Conservation (phyloP, 2,888 invertebrate genomes). For the Blera fallax region DNA sequence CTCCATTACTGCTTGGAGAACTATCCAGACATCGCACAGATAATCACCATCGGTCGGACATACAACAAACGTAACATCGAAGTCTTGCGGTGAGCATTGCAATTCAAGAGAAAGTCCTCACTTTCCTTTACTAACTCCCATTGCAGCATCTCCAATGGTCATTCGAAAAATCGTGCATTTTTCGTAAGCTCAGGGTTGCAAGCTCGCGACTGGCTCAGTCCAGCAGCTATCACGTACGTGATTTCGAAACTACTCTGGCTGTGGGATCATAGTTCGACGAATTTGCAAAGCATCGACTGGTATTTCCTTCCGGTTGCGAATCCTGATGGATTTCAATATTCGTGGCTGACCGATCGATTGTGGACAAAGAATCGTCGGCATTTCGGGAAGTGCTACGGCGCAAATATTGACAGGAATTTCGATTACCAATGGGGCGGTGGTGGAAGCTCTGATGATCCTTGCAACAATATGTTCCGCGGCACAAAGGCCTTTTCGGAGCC, state of each 20-base stretch:
- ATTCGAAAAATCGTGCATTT: conserved; percentile 84
- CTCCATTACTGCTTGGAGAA: conserved; percentile 87
- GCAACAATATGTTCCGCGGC: conserved; percentile 91
- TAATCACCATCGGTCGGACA: conserved; percentile 88
- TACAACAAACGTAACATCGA: conserved; percentile 88
- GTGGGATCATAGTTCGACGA: conserved; percentile 83
- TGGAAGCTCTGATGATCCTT: conserved; percentile 89
- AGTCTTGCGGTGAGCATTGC: conserved; percentile 81
- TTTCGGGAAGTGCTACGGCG: conserved; percentile 87
- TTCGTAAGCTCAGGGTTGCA: conserved; percentile 91
- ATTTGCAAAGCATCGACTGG: conserved; percentile 91
- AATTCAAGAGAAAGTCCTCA: not conserved
- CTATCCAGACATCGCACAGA: conserved; percentile 87
- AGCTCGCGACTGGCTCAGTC: conserved; percentile 94
- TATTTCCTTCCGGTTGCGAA: conserved; percentile 89
- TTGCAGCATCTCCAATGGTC: conserved; percentile 86
- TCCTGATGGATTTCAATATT: conserved; percentile 93
- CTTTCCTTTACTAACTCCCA: not conserved
- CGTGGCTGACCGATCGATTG: conserved; percentile 89
- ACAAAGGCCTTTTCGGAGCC: conserved; percentile 91
- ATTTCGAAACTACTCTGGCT: conserved; percentile 87
- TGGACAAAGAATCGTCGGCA: conserved; percentile 90
- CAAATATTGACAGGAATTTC: conserved; percentile 93
- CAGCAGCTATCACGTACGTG: conserved; percentile 89
- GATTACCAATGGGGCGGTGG: conserved; percentile 93